Evolutionary conservation across 2,888 invertebrate species (phyloP).

Genomic region (Saturnia pavonia): DNA sequence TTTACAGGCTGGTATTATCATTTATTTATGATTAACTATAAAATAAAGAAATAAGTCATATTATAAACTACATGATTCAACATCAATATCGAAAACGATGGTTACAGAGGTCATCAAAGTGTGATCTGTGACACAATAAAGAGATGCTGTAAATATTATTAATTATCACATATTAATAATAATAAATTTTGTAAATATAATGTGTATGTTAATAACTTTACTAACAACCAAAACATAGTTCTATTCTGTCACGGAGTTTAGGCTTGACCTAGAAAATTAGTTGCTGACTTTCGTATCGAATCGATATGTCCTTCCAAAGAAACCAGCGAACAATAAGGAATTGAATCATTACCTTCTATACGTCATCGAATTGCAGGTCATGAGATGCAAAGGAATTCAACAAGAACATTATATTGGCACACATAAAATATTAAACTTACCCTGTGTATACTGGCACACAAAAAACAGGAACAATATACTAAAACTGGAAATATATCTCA

Average conservation of each 20-base stretch:
- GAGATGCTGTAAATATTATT: background rate
- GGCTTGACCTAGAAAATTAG: slow-evolving; percentile 19
- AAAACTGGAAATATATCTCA: slow-evolving; percentile 40
- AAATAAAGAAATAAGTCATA: too few relatives aligned
- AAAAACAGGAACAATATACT: slow-evolving; percentile 41
- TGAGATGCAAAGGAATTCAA: slow-evolving; percentile 24
- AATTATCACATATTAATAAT: background rate
- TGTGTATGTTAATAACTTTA: slow-evolving; percentile 12
- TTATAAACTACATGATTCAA: background rate
- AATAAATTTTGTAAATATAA: slow-evolving; percentile 14
- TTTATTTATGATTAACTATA: too few relatives aligned
- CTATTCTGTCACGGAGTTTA: slow-evolving; percentile 18
- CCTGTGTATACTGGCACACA: slow-evolving; percentile 36
- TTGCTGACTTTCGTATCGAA: slow-evolving; percentile 8
- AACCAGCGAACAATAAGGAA: slow-evolving; percentile 17
- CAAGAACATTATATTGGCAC: slow-evolving; percentile 19
- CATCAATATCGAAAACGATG: background rate
- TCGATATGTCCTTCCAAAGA: slow-evolving; percentile 7
- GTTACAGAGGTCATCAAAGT: background rate
- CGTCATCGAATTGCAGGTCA: slow-evolving; percentile 19
- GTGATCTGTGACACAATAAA: background rate
- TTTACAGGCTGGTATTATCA: too few relatives aligned
- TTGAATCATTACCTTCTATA: slow-evolving; percentile 13
- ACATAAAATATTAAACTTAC: slow-evolving; percentile 38
- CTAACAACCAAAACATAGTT: slow-evolving; percentile 12